A percentile compares a stretch with the other conserved stretches of the same genome.
Conservation (phyloP, 1,140 invertebrate genomes). For the Neodiprion virginianus region DNA sequence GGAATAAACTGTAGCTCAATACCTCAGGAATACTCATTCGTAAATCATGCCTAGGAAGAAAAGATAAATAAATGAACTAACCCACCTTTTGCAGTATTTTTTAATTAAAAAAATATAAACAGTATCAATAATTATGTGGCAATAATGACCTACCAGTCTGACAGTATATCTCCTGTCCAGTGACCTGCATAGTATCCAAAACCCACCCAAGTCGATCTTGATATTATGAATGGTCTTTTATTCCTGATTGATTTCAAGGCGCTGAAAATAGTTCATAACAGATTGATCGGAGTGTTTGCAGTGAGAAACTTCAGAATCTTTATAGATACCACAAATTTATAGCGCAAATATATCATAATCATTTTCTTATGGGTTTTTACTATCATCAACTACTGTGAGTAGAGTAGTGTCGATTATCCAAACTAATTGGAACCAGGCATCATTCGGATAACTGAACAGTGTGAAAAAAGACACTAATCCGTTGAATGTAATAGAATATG, state of each 20-base stretch:
- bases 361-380: no score
- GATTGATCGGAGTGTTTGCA: no score
- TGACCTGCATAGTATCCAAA: conserved; percentile 84
- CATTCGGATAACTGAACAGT: no score
- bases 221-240: conserved; percentile 84
- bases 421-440: no score
- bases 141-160: conserved; percentile 68
- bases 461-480: no score
- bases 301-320: conserved; percentile 13
- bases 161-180: conserved; percentile 88
- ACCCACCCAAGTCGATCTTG: conserved; percentile 82
- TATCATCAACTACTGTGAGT: no score
- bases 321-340: not conserved
- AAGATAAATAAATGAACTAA: conserved; percentile 23
- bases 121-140: conserved; percentile 18
- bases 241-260: conserved; percentile 71
- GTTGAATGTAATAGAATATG: no score
- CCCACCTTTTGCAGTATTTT: not conserved
- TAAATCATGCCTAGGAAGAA: conserved; percentile 49
- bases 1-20: conserved; percentile 83
- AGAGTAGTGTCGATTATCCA: no score
- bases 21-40: conserved; percentile 67
- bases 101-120: conserved; percentile 22
- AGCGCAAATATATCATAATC: no score
- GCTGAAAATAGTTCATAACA: conserved; percentile 57